Base-by-base conservation (phyloP, 2,888 invertebrate species). In the Onchidella celtica region DNA sequence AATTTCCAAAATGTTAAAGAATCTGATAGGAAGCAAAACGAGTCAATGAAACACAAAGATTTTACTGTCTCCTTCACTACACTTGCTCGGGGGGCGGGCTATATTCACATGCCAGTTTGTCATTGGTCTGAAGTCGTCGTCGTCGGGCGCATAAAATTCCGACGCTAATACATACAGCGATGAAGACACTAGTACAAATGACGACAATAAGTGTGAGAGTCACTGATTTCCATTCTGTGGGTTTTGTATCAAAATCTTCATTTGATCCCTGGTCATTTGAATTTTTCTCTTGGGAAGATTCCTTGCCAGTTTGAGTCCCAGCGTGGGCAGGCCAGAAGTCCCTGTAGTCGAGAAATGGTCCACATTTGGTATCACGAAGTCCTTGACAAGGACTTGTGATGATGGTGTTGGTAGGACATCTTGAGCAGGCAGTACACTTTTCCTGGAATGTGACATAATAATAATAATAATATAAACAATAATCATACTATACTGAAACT, bases 361-460 rank as follows among this genome's bases (percentile, higher is more conserved):
- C 85, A 80, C 88, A 88, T 24, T 78, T 74, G 3, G 85, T 88
- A 81, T 88, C 84, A 3, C 75, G 61, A n/a, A 79, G 69, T 17
- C 76, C 74, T 3, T 69, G 73, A 40, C 88, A 88, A 2, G 85
- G 85, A 21, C 34, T 66, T 32, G 84, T 82, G 38, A 88, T 82
- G 72, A 88, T 85, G 65, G 85, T 79, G 74, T 87, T 87, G 11
- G 77, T 38, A 0, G 85, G 84, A 78, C 88, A 88, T 14, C 40
- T 40, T 32, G 85, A 82, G 59, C 88, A 88, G 0, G 29, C 47
- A 32, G 32, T 6, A 34, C 84, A 84, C 4, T 24, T 24, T 2
- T 70, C 61, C 34, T 66, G 77, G 14, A 36, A n/a, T n/a, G n/a
- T n/a, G n/a, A n/a, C n/a, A n/a, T n/a, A n/a, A 65, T 24, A 24